Percentiles rank a stretch among this genome's conserved stretches.
Evolutionary conservation across 2,888 invertebrate genomes (phyloP).

Genomic region (Ophioninae sp.): DNA sequence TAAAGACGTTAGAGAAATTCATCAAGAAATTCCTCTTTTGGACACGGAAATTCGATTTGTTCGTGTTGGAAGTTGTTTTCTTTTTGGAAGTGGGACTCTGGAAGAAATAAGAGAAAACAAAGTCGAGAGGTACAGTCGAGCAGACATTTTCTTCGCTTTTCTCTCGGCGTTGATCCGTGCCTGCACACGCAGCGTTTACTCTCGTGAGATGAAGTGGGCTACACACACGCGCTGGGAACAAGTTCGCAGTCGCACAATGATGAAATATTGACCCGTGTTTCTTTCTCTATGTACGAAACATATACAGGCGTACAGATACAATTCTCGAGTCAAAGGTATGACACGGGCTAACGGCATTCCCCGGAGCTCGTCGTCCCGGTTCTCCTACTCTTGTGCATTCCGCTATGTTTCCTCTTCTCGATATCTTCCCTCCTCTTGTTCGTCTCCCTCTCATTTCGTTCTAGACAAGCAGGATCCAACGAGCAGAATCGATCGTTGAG

Average conservation of each 20-base stretch:
- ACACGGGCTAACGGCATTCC: slow-evolving; percentile 74
- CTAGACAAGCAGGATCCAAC: background rate
- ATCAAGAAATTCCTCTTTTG: background rate
- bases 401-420: slow-evolving; percentile 59
- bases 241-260: background rate
- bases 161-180: slow-evolving; percentile 16
- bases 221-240: slow-evolving; percentile 19
- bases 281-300: background rate
- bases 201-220: slow-evolving; percentile 31
- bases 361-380: slow-evolving; percentile 69
- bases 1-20: background rate
- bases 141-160: slow-evolving; percentile 32
- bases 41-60: background rate
- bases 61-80: background rate
- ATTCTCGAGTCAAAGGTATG: slow-evolving; percentile 56
- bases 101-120: background rate
- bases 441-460: slow-evolving; percentile 6
- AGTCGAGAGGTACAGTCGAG: background rate
- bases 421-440: slow-evolving; percentile 38
- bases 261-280: background rate
- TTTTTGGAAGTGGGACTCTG: background rate
- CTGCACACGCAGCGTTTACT: slow-evolving; percentile 8
- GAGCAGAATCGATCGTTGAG: background rate
- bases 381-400: slow-evolving; percentile 66
- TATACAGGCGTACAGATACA: background rate